Evolutionary conservation across 2,888 invertebrate species (phyloP).

Genomic region (Sisyra terminalis): DNA sequence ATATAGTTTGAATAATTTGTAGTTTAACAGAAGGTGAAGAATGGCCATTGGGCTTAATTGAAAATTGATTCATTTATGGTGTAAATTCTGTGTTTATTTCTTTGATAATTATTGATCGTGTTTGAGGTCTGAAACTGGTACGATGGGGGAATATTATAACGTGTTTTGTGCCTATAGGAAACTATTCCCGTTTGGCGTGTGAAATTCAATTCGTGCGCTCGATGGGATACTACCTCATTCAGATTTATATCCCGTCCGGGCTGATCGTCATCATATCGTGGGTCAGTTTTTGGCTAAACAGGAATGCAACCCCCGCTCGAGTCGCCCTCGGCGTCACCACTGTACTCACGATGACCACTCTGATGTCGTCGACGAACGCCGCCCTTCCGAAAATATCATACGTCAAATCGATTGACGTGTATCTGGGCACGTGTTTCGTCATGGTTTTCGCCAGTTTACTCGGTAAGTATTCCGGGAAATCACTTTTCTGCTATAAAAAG

Average conservation of each 20-base stretch:
- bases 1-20: no score
- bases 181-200: conserved; percentile 90
- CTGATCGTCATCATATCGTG: conserved; percentile 94
- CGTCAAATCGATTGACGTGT: conserved; percentile 95
- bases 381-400: conserved; percentile 96
- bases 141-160: background rate
- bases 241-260: conserved; percentile 95
- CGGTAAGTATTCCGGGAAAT: conserved; percentile 41
- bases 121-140: background rate
- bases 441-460: conserved; percentile 97
- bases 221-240: conserved; percentile 97
- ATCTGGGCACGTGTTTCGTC: conserved; percentile 94
- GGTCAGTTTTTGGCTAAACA: conserved; percentile 94
- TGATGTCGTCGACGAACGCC: conserved; percentile 92
- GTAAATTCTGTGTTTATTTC: no score
- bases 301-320: conserved; percentile 87
- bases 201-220: conserved; percentile 94
- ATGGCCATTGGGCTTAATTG: no score
- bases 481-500: no score
- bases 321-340: conserved; percentile 90
- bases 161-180: conserved; percentile 43
- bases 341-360: conserved; percentile 93
- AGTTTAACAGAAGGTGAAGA: no score
- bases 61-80: no score
- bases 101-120: no score